These are phyloP conservation scores for Papilio polyxenes DNA, from an alignment of 1,140 invertebrate genomes.

Conservation along the genomic window DNA sequence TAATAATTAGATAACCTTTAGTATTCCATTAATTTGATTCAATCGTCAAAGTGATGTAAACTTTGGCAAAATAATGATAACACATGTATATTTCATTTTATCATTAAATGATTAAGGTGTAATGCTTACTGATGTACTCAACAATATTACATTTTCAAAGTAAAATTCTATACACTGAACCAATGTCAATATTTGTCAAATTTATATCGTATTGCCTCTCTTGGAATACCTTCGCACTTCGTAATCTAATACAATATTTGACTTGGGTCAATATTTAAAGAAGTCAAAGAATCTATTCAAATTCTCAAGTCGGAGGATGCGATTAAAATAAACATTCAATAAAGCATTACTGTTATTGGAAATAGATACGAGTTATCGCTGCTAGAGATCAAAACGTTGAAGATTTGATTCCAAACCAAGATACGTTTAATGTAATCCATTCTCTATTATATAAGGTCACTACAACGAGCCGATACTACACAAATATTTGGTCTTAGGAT, in stretches of 20 bases:
- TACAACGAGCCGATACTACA: background rate
- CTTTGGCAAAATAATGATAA: too few species aligned
- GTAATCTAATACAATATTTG: constrained; percentile 24
- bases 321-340: constrained; percentile 57
- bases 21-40: too few species aligned
- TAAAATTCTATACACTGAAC: constrained; percentile 39
- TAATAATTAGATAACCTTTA: too few species aligned
- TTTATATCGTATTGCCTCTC: constrained; percentile 1
- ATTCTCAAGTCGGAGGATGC: constrained; percentile 46
- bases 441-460: background rate
- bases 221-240: constrained; percentile 17
- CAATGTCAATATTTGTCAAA: constrained; percentile 53
- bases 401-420: constrained; percentile 36
- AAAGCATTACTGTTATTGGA: constrained; percentile 45
- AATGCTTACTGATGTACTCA: background rate
- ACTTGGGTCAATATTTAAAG: constrained; percentile 15
- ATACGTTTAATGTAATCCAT: constrained; percentile 4
- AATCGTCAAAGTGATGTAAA: too few species aligned
- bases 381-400: constrained; percentile 36
- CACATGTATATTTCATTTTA: background rate
- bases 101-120: background rate
- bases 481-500: background rate
- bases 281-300: constrained; percentile 48
- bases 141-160: background rate
- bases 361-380: constrained; percentile 46